Conservation (phyloP, 2,113 vertebrate genomes). For the Chamaea fasciata region DNA sequence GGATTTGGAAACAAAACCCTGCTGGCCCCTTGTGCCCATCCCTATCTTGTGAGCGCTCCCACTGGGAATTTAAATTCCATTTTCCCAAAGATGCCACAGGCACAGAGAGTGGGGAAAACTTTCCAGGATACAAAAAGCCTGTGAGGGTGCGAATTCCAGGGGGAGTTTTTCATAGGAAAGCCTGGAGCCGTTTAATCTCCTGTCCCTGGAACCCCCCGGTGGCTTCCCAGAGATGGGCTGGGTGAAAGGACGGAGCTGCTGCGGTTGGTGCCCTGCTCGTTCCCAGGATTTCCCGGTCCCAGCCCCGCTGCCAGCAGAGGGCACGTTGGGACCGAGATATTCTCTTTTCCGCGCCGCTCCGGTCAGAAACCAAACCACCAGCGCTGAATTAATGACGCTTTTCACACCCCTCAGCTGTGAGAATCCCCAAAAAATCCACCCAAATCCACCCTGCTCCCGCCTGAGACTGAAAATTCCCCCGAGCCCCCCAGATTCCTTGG, state of each 20-base stretch:
- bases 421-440: neutral
- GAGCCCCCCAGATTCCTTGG: neutral
- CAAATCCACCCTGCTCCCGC: neutral
- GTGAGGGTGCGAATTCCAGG: neutral
- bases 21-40: neutral
- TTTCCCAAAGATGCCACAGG: neutral
- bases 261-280: neutral
- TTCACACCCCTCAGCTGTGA: neutral
- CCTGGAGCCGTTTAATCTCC: neutral
- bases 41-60: neutral
- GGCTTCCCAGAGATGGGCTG: neutral
- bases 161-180: neutral
- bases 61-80: neutral
- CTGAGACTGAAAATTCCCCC: neutral
- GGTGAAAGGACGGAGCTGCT: neutral
- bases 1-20: neutral
- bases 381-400: rapidly evolving
- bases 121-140: neutral
- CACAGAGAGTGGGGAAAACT: neutral
- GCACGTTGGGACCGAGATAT: neutral
- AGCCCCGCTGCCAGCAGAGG: constrained; percentile 26
- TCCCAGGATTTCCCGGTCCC: neutral
- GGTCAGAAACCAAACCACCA: rapidly evolving
- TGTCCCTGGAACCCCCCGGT: neutral
- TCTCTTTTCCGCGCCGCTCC: neutral